phyloP scores from a whole-genome alignment of 2,797 vertebrate species.

The Sebastiscus albofasciatus region DNA sequence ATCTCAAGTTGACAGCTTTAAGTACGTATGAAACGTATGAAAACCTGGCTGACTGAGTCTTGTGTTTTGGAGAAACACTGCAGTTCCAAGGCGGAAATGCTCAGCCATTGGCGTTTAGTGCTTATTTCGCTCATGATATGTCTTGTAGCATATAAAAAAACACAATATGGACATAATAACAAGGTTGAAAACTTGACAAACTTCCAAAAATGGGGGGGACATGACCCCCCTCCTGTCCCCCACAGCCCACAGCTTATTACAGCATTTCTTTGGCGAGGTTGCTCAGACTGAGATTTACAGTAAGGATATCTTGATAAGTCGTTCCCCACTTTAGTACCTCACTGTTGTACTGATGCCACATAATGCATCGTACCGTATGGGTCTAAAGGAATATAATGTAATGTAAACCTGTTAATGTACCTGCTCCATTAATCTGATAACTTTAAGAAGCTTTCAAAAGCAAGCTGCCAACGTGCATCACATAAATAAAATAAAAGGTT shows the following conservation, averaged over 20 bases:
- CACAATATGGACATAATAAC: too few species aligned
- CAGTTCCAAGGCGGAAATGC: too few species aligned
- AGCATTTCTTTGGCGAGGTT: neutral
- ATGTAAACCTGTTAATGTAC: slow-evolving; percentile 20
- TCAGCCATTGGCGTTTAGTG: too few species aligned
- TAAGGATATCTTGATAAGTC: neutral
- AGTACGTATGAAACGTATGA: too few species aligned
- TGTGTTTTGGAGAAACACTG: too few species aligned
- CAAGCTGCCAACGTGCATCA: neutral
- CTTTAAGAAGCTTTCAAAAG: slow-evolving; percentile 20
- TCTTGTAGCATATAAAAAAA: too few species aligned
- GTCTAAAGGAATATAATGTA: slow-evolving; percentile 1
- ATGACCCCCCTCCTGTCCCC: too few species aligned
- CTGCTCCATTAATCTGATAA: slow-evolving; percentile 23
- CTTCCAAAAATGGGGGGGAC: too few species aligned
- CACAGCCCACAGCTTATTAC: neutral
- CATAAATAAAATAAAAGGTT: slow-evolving; percentile 19
- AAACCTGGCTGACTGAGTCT: too few species aligned
- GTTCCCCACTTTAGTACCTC: neutral
- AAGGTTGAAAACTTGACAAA: too few species aligned
- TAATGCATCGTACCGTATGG: neutral
- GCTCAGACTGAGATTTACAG: neutral
- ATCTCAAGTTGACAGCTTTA: too few species aligned
- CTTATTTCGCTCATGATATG: too few species aligned
- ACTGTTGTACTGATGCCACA: neutral